A percentile compares a stretch with the other conserved stretches of the same genome.
phyloP scores from a whole-genome alignment of 2,113 vertebrate species.

The Strix uralensis region DNA sequence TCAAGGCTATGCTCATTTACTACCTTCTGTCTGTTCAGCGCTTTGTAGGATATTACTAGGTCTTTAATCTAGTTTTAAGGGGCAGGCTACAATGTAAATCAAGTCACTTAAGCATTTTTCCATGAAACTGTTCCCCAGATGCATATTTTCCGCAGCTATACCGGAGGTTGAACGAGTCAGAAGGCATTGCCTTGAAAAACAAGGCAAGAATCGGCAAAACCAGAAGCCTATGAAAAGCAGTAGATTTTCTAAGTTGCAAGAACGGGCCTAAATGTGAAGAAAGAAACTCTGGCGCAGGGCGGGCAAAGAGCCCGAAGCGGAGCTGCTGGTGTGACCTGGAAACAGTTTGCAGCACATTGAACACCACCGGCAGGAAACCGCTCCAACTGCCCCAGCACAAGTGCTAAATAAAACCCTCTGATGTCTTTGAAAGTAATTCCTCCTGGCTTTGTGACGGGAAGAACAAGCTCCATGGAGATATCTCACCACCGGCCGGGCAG shows the following conservation, averaged over 20 bases:
- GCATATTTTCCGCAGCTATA: neutral
- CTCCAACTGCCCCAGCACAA: neutral
- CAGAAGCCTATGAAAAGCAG: neutral
- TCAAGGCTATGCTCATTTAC: neutral
- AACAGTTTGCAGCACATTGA: fast-evolving
- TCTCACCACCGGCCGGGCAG: neutral
- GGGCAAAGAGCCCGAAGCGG: neutral
- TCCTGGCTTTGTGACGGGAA: neutral
- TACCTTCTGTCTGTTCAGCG: neutral
- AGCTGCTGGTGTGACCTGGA: neutral
- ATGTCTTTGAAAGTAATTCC: neutral
- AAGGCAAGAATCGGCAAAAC: neutral
- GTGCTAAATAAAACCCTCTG: neutral
- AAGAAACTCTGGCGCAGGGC: neutral
- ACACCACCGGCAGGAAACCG: neutral
- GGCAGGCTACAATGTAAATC: neutral
- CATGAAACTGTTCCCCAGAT: neutral
- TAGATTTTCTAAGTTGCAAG: neutral
- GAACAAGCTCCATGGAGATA: neutral
- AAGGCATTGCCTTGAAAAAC: neutral
- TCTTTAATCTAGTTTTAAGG: neutral
- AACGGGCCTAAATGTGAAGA: fast-evolving
- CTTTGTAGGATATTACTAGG: neutral
- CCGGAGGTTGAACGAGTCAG: neutral
- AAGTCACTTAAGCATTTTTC: neutral